phyloP scores from a whole-genome alignment of 92 coral and sea anemone genomes.

The Anthopleura xanthogrammica region DNA sequence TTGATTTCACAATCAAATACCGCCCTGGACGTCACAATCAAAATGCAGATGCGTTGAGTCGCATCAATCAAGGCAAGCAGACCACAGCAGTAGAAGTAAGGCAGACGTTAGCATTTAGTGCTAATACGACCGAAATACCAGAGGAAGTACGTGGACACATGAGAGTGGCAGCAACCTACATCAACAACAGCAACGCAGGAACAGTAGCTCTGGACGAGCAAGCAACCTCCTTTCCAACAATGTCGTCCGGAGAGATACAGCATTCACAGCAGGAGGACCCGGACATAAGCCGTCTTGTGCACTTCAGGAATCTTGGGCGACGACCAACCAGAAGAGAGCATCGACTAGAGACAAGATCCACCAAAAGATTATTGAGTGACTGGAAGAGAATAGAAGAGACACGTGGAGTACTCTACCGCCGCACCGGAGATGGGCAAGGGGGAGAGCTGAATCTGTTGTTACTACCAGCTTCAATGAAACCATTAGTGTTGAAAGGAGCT shows the following conservation, averaged over 20 bases:
- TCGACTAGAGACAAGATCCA: too few species aligned
- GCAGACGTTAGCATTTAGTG: not conserved
- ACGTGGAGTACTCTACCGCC: too few species aligned
- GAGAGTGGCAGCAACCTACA: conserved; percentile 34
- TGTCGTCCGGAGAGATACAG: conserved; percentile 16
- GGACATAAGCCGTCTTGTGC: conserved; percentile 17
- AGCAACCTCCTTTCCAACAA: conserved; percentile 41
- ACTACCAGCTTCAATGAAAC: too few species aligned
- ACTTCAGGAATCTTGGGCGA: conserved; percentile 27
- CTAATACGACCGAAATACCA: conserved; percentile 42
- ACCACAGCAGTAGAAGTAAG: conserved; percentile 3
- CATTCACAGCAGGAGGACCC: conserved; percentile 34
- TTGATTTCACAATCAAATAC: conserved; percentile 52
- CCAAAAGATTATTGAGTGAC: too few species aligned
- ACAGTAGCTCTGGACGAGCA: conserved; percentile 12
- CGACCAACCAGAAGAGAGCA: too few species aligned
- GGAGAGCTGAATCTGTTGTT: too few species aligned
- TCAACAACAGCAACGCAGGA: conserved; percentile 11
- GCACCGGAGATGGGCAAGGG: too few species aligned
- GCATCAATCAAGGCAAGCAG: conserved; percentile 15
- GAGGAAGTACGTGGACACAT: conserved; percentile 33
- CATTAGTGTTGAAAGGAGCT: too few species aligned
- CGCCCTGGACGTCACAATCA: conserved; percentile 48
- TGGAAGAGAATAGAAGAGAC: too few species aligned
- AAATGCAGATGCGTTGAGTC: conserved; percentile 35